Conservation (phyloP, 2,797 vertebrate genomes). For the Cynopterus sphinx region DNA sequence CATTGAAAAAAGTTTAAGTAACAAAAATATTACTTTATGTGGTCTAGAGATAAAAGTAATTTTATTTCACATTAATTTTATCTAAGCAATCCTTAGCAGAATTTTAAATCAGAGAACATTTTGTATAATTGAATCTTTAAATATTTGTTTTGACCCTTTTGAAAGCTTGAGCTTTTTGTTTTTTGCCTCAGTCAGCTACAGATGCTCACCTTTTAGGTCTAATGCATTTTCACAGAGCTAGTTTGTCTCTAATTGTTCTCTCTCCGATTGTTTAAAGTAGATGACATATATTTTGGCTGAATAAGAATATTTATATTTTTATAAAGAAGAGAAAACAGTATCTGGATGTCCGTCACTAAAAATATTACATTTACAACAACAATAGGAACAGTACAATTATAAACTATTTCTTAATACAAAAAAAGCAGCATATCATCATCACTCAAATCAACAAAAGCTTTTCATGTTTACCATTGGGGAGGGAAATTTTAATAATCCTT, state of each 20-base stretch:
- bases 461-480: neutral
- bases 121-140: neutral
- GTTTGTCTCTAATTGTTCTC: neutral
- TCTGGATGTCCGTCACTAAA: neutral
- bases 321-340: neutral
- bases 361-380: neutral
- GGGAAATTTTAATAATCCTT: neutral
- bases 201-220: neutral
- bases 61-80: constrained; percentile 10
- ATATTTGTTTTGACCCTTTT: neutral
- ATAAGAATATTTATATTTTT: neutral
- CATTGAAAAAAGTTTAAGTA: neutral
- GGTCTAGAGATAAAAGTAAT: neutral
- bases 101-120: neutral
- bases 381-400: neutral
- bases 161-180: neutral
- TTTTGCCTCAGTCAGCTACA: neutral
- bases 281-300: neutral
- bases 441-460: neutral
- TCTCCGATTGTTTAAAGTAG: neutral
- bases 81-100: neutral
- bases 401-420: neutral
- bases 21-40: constrained; percentile 17
- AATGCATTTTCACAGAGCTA: neutral
- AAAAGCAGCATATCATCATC: neutral